Percentiles rank a stretch among this genome's conserved stretches.
Conservation (phyloP, 2,888 invertebrate genomes). For the Polymixis lichenea region DNA sequence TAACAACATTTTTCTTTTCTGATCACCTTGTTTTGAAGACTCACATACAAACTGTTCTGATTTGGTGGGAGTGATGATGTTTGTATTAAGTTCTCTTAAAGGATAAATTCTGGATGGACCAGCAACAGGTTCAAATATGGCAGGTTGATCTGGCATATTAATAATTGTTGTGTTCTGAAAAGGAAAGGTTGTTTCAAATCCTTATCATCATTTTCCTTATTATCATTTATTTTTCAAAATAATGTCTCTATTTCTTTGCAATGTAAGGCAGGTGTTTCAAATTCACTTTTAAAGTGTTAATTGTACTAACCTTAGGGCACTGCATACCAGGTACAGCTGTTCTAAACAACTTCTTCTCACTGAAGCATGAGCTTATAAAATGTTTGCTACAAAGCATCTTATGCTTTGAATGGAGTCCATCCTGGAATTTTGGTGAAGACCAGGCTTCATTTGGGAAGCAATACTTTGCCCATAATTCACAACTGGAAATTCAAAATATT, state of each 20-base stretch:
- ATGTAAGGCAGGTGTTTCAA: no score
- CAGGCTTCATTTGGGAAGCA: conserved; percentile 10
- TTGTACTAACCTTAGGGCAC: conserved; percentile 8
- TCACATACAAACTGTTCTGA: background rate
- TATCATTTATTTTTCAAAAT: no score
- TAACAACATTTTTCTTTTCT: background rate
- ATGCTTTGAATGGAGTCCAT: background rate
- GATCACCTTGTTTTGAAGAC: background rate
- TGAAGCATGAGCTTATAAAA: conserved; percentile 12
- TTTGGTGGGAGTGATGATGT: background rate
- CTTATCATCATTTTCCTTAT: background rate
- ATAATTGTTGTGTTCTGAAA: conserved; percentile 15
- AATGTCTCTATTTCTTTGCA: no score
- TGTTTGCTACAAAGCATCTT: conserved; percentile 22
- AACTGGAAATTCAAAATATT: no score
- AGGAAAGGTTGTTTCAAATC: background rate
- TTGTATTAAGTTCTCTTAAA: conserved; percentile 11
- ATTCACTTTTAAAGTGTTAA: background rate
- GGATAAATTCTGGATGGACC: background rate
- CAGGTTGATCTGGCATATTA: conserved; percentile 7
- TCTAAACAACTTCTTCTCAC: conserved; percentile 12
- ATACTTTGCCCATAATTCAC: background rate
- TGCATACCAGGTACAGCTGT: conserved; percentile 22
- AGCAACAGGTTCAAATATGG: conserved; percentile 19
- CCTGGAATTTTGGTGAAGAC: background rate